A percentile compares a stretch with the other conserved stretches of the same genome.
These are phyloP conservation scores for Apis dorsata DNA, from an alignment of 1,140 invertebrate genomes.

Conservation along the genomic window DNA sequence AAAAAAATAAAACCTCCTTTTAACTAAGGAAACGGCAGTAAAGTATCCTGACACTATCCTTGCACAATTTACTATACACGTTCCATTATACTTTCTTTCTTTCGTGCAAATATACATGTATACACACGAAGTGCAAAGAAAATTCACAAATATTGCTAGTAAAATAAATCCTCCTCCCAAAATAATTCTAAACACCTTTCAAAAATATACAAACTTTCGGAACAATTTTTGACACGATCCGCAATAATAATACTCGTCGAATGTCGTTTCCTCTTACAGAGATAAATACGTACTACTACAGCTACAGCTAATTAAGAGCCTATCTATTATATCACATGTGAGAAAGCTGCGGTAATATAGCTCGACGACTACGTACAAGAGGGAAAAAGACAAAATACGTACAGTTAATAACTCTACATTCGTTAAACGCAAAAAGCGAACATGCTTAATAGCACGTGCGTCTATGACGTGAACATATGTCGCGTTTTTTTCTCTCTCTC, in stretches of 20 bases:
- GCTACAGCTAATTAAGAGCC: conserved; percentile 44
- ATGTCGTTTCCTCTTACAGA: conserved; percentile 13
- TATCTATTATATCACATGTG: conserved; percentile 63
- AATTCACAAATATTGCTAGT: too few relatives aligned
- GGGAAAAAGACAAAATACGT: neutral
- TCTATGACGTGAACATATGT: conserved; percentile 24
- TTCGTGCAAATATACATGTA: too few relatives aligned
- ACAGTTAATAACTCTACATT: conserved; percentile 38
- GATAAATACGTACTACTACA: conserved; percentile 48
- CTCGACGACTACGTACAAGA: conserved; percentile 50
- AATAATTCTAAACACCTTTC: too few relatives aligned
- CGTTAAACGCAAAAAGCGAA: conserved; percentile 23
- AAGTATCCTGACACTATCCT: too few relatives aligned
- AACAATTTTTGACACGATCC: neutral
- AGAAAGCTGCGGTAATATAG: conserved; percentile 61
- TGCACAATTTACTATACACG: too few relatives aligned
- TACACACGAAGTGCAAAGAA: too few relatives aligned
- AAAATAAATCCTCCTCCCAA: too few relatives aligned
- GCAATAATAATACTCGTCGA: neutral
- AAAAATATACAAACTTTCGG: neutral
- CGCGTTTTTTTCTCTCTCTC: neutral
- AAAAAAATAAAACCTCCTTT: too few relatives aligned
- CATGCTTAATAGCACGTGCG: conserved; percentile 32
- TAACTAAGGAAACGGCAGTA: too few relatives aligned
- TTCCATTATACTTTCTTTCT: too few relatives aligned